A percentile compares a stretch with the other conserved stretches of the same genome.
Evolutionary conservation across 1,140 invertebrate species (phyloP).

Genomic region (Musca domestica): DNA sequence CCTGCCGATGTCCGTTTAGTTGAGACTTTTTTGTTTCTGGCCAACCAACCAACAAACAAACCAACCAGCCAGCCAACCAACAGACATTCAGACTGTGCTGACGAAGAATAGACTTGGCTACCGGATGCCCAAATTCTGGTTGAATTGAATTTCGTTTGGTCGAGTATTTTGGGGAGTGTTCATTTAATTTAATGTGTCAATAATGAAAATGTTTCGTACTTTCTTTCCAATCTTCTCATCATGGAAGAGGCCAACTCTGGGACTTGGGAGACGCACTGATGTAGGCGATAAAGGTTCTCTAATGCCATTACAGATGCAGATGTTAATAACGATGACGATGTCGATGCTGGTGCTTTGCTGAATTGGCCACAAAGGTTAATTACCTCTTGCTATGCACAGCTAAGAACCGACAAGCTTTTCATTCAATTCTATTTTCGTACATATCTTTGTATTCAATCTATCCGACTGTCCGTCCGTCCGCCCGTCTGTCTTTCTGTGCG

Average conservation of each 20-base stretch:
- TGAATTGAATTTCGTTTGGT: too few relatives aligned
- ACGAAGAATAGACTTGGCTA: too few relatives aligned
- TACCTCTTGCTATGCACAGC: constrained; percentile 2
- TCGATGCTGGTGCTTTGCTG: not conserved
- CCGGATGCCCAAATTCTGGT: too few relatives aligned
- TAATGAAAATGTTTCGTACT: constrained; percentile 12
- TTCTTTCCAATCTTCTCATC: not conserved
- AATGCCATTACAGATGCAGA: not conserved
- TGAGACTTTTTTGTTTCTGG: too few relatives aligned
- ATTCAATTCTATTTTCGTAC: too few relatives aligned
- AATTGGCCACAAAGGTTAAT: constrained; percentile 14
- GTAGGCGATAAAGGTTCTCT: not conserved
- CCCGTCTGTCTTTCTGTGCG: not conserved
- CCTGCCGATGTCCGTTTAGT: too few relatives aligned
- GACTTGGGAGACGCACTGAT: not conserved
- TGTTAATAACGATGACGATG: not conserved
- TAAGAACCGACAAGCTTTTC: too few relatives aligned
- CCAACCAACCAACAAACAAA: too few relatives aligned
- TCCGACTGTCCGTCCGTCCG: not conserved
- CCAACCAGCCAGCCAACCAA: too few relatives aligned
- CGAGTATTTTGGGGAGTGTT: too few relatives aligned
- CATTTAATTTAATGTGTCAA: constrained; percentile 10
- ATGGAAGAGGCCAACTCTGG: not conserved
- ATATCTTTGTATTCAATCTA: too few relatives aligned
- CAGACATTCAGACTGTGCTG: too few relatives aligned